Percentiles rank a stretch among this genome's conserved stretches.
Conservation (phyloP, 1,140 invertebrate species). For the Drosophila nigromelanica region DNA sequence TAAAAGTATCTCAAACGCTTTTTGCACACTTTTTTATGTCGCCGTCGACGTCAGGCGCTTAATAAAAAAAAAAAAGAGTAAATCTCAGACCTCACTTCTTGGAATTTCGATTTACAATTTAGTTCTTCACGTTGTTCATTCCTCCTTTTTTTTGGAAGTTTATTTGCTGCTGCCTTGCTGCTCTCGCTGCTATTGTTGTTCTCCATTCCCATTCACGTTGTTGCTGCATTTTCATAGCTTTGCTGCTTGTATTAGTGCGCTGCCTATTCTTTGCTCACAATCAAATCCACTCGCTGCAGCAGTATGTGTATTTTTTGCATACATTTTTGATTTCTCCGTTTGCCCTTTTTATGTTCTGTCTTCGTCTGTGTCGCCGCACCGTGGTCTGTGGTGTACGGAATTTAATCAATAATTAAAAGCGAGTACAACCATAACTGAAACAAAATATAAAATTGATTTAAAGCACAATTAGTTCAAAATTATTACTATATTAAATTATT, state of each 20-base stretch:
- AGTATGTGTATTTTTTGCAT: conserved; percentile 59
- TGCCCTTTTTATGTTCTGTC: conserved; percentile 56
- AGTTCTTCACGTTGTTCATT: conserved; percentile 67
- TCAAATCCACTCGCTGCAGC: conserved; percentile 49
- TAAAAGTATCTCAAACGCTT: conserved; percentile 75
- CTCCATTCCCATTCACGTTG: conserved; percentile 71
- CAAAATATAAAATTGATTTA: background rate
- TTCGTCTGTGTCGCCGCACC: conserved; percentile 39
- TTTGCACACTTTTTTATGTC: conserved; percentile 47
- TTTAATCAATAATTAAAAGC: background rate
- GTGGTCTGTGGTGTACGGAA: conserved; percentile 43
- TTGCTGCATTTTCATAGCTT: conserved; percentile 67
- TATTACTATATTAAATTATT: no score
- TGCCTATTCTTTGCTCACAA: conserved; percentile 69
- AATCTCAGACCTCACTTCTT: conserved; percentile 72
- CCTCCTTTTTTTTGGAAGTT: conserved; percentile 42
- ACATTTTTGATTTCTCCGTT: conserved; percentile 58
- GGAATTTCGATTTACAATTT: conserved; percentile 83
- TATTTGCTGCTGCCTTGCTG: conserved; percentile 28
- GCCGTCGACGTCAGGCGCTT: conserved; percentile 47
- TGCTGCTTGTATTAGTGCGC: conserved; percentile 46
- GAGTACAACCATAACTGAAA: background rate
- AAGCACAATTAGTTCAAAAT: no score
- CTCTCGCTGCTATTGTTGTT: conserved; percentile 66
- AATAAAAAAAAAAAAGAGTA: conserved; percentile 30